Evolutionary conservation across 1,140 invertebrate genomes (phyloP), one percentile per base, ranked within the genome.

Genomic region (Saccostrea cuccullata): DNA sequence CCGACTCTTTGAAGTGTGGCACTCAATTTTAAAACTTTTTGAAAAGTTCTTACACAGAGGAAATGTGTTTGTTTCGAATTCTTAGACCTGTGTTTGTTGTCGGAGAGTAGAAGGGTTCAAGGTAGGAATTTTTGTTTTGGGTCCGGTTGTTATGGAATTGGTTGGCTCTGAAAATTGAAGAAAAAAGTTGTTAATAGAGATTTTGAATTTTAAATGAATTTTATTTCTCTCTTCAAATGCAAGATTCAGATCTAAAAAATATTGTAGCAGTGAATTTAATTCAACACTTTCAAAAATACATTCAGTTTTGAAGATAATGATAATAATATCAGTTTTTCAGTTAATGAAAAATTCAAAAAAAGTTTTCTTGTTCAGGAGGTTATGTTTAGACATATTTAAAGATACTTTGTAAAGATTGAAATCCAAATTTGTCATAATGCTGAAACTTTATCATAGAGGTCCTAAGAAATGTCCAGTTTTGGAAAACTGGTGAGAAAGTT

Each of bases 41-140:
- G 8, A 77, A 77, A 36, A 36, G 23, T 77, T 30, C 13, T 30
- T 3, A 77, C 3, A 5, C 2, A 64, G 58, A 64, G 58, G 58
- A 64, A 64, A 64, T 64, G 58, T 64, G n/a, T 64, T 64, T 64
- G 58, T 64, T 64, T 64, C 17, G n/a, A n/a, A 20, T 64, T 64
- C 17, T 6, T 15, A 64, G 58, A n/a, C 26, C 13, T 36, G 15
- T 20, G 15, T 64, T 17, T 64, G 23, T 15, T 77, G 15, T 77
- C 70, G 30, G 30, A 30, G 30, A 36, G 26, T 30, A 77, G 36
- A 11, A 11, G 13, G 26, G 67, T 67, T 67, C 23, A 67, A 67
- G 60, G 60, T 67, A 67, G 8, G 17, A 23, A 36, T 67, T 23
- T n/a, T 23, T 67, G 60, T 67, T 67, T 67, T 67, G 67, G 23